These are phyloP conservation scores for Tribolium madens DNA, from an alignment of 1,140 invertebrate genomes.

Conservation along the genomic window DNA sequence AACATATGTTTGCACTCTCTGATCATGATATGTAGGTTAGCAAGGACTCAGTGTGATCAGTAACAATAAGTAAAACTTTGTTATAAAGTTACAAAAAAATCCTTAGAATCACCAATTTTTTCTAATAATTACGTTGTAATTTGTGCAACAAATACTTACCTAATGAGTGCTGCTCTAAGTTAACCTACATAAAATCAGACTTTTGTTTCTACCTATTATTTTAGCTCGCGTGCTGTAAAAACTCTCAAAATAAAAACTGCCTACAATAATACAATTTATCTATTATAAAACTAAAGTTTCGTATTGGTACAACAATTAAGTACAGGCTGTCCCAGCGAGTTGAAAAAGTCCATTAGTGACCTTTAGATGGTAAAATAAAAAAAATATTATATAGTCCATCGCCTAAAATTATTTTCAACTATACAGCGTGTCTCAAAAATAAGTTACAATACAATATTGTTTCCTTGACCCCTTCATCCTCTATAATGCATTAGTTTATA, in stretches of 20 bases:
- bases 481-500: too few species aligned
- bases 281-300: not conserved
- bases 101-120: not conserved
- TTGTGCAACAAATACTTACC: not conserved
- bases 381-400: too few species aligned
- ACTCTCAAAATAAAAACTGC: not conserved
- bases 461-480: too few species aligned
- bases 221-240: not conserved
- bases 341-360: too few species aligned
- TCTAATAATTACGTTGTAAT: not conserved
- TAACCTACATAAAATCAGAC: not conserved
- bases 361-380: too few species aligned
- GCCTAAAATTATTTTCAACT: too few species aligned
- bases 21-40: not conserved
- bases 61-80: not conserved
- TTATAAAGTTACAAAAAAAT: too few species aligned
- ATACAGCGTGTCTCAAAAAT: too few species aligned
- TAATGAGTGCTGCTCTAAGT: not conserved
- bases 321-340: too few species aligned
- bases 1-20: not conserved
- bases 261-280: not conserved
- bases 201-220: not conserved
- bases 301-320: not conserved
- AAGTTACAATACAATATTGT: too few species aligned
- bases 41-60: not conserved